phyloP scores from a whole-genome alignment of 2,888 invertebrate genomes.

The Perizoma affinitatum region DNA sequence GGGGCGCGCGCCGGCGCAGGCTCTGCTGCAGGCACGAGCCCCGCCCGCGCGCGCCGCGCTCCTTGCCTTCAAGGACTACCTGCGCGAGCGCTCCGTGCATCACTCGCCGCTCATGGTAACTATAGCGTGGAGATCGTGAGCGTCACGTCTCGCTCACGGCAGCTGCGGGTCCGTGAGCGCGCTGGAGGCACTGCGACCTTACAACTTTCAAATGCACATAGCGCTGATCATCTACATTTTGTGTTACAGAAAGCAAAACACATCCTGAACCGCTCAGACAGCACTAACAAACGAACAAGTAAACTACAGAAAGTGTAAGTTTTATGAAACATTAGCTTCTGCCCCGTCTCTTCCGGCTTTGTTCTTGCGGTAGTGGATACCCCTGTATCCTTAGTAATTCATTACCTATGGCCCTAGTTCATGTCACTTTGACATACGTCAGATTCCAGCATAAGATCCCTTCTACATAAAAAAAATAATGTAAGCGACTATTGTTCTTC shows the following conservation, averaged over 20 bases:
- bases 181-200: too few species aligned
- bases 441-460: too few species aligned
- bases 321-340: background rate
- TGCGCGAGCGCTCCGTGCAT: conserved; percentile 90
- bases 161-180: too few species aligned
- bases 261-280: conserved; percentile 89
- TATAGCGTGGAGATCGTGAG: background rate
- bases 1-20: conserved; percentile 60
- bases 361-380: too few species aligned
- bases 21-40: conserved; percentile 85
- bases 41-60: conserved; percentile 90
- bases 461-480: too few species aligned
- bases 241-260: conserved; percentile 87
- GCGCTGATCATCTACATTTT: background rate
- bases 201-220: too few species aligned
- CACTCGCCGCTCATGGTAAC: conserved; percentile 87
- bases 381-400: too few species aligned
- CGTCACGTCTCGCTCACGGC: too few species aligned
- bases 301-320: conserved; percentile 92
- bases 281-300: conserved; percentile 89
- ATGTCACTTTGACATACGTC: too few species aligned
- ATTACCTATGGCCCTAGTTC: too few species aligned
- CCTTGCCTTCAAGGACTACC: conserved; percentile 90
- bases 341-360: too few species aligned
- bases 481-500: too few species aligned